Evolutionary conservation across 2,797 vertebrate genomes (phyloP).

Genomic region (Manis javanica): DNA sequence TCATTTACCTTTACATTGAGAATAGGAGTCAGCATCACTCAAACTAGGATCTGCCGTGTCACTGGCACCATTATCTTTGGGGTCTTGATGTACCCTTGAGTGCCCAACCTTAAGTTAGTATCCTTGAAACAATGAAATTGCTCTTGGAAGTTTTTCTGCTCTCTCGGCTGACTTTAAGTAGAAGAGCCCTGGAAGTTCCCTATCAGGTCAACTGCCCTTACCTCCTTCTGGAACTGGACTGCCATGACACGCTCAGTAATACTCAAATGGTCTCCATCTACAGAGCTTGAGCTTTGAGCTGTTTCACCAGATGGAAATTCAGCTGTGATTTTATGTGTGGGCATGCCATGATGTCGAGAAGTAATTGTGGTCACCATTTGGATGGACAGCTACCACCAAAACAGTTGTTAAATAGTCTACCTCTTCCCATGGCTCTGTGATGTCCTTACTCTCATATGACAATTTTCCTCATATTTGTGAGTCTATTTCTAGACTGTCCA

Average conservation of each 20-base stretch:
- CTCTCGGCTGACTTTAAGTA: not conserved
- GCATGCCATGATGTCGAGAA: not conserved
- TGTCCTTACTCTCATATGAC: not conserved
- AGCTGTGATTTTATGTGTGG: not conserved
- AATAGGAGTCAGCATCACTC: not conserved
- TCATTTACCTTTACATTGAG: not conserved
- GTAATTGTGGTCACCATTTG: not conserved
- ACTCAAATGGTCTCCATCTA: not conserved
- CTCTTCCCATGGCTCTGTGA: not conserved
- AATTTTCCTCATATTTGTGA: conserved; percentile 12
- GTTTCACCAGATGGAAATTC: not conserved
- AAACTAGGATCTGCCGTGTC: not conserved
- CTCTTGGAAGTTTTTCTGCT: not conserved
- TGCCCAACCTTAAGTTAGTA: not conserved
- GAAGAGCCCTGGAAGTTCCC: not conserved
- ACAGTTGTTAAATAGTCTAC: not conserved
- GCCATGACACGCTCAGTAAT: not conserved
- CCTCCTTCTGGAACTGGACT: not conserved
- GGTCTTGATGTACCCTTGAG: not conserved
- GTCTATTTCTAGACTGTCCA: not conserved
- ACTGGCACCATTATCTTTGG: not conserved
- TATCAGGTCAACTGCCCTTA: not conserved
- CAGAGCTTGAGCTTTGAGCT: not conserved
- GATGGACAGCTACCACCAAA: not conserved
- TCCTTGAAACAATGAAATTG: not conserved